Evolutionary conservation across 2,797 vertebrate genomes (phyloP), one percentile per base, ranked within the genome.

Genomic region (Phalloptychus januarius): DNA sequence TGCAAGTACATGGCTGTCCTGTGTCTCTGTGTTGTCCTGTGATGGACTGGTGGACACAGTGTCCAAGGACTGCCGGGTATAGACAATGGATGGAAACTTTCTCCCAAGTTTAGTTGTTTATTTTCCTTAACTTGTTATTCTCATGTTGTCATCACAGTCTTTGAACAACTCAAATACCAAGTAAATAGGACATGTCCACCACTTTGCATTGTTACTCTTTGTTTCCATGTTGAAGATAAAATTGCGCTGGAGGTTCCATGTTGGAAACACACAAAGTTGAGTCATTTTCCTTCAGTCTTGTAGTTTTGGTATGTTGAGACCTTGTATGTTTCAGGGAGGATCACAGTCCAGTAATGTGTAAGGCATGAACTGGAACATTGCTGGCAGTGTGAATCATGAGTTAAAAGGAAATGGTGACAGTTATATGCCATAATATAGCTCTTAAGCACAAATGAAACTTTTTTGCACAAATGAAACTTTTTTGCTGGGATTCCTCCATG

Each of bases 381-480:
- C 40, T 71, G 61, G 56, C 0, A 67, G 76, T 15, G 79, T 72
- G 48, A 79, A 74, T 38, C 48, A 74, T 72, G 73, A 74, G 74
- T 45, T 75, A 23, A 23, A 79, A 50, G 71, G 54, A 79, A 85
- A 74, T 50, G 25, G 78, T 78, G 77, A 74, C 84, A 74, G 85
- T 89, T 78, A 88, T 44, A 82, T 78, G 72, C 52, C 33, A 75
- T 48, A 71, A 42, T 20, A 44, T 23, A 52, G 36, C 42, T 52
- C 45, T 58, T 36, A 6, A 61, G 75, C 78, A 76, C 48, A 28
- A 76, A 75, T 16, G 2, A 8, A 25, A 25, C 50, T 52, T 52
- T 8, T 25, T n/a, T n/a, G 75, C 78, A 76, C 48, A 28, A 76
- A 75, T 16, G 2, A 8, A 25, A 25, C 50, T 52, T 52, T 88